phyloP scores from a whole-genome alignment of 2,888 invertebrate species.

The Cephus runcator region DNA sequence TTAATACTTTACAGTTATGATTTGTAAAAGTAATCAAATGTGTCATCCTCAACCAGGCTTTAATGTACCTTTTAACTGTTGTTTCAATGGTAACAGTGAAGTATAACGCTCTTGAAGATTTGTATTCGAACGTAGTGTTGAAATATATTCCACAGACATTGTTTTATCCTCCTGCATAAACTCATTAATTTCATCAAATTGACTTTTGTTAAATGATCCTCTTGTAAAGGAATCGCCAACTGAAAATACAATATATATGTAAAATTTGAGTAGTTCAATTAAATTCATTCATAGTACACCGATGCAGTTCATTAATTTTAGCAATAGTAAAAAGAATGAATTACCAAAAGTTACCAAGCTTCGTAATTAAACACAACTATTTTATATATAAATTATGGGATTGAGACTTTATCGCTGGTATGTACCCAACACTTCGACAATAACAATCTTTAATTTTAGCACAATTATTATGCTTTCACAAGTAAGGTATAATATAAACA shows the following conservation, averaged over 20 bases:
- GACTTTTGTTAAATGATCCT: slow-evolving; percentile 3
- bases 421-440: too few species aligned
- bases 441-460: too few species aligned
- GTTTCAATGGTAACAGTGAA: neutral
- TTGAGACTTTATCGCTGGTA: neutral
- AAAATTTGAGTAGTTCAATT: neutral
- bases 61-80: neutral
- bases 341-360: too few species aligned
- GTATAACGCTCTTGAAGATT: slow-evolving; percentile 19
- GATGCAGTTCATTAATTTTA: too few species aligned
- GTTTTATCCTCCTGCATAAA: slow-evolving; percentile 12
- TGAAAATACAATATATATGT: neutral
- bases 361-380: neutral
- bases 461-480: too few species aligned
- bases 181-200: neutral
- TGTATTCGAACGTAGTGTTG: slow-evolving; percentile 31
- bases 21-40: too few species aligned
- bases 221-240: neutral
- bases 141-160: slow-evolving; percentile 20
- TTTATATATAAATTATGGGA: neutral
- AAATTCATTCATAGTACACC: neutral
- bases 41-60: too few species aligned
- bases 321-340: too few species aligned
- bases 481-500: too few species aligned
- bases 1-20: too few species aligned